Evolutionary conservation across 2,888 invertebrate genomes (phyloP).

Genomic region (Chrysotoxum bicinctum): DNA sequence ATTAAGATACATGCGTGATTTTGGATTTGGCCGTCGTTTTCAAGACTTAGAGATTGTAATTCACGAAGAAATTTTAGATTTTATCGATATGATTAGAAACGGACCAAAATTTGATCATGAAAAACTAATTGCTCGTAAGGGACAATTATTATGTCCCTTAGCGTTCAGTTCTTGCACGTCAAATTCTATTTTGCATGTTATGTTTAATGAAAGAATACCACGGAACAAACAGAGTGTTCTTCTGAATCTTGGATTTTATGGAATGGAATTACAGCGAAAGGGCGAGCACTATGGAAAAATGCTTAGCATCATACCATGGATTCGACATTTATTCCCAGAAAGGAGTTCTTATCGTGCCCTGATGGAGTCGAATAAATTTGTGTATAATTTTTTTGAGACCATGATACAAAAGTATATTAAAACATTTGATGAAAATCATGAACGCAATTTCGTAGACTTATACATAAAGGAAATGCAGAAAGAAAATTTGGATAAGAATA

Average conservation of each 20-base stretch:
- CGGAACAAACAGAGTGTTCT: conserved; percentile 83
- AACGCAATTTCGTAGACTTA: conserved; percentile 85
- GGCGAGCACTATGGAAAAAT: conserved; percentile 85
- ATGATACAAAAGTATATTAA: conserved; percentile 82
- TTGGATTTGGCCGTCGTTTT: conserved; percentile 86
- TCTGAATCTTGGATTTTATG: conserved; percentile 79
- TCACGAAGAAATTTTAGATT: conserved; percentile 81
- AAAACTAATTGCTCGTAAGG: conserved; percentile 77
- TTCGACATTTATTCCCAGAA: conserved; percentile 84
- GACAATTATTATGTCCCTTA: conserved; percentile 82
- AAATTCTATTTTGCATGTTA: conserved; percentile 84
- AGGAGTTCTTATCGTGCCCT: conserved; percentile 83
- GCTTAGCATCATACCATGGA: conserved; percentile 84
- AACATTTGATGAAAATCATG: conserved; percentile 81
- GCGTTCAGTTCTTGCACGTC: conserved; percentile 83
- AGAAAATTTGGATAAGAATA: conserved; percentile 78
- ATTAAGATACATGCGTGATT: conserved; percentile 86
- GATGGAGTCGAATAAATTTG: conserved; percentile 81
- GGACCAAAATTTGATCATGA: conserved; percentile 82
- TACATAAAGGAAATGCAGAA: conserved; percentile 85
- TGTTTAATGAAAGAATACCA: conserved; percentile 83
- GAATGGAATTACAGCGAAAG: conserved; percentile 83
- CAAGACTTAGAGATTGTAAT: conserved; percentile 82
- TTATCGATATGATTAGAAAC: conserved; percentile 82
- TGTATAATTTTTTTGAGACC: conserved; percentile 83